phyloP scores from a whole-genome alignment of 92 coral and sea anemone genomes.

The Pocillopora meandrina region DNA sequence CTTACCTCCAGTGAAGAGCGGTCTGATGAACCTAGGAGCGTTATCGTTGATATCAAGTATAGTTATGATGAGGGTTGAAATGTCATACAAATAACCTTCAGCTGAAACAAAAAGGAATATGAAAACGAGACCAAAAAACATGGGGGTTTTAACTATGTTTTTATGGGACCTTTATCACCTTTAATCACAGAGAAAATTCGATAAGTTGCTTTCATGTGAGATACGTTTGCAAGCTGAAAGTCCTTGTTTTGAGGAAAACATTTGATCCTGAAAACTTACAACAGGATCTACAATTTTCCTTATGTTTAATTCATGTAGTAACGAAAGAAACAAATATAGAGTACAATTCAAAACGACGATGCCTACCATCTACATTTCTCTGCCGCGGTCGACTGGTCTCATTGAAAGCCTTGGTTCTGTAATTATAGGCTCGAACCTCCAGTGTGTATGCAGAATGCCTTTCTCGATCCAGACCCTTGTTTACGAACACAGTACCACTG shows the following conservation, averaged over 20 bases:
- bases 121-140: no score
- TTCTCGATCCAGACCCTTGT: slow-evolving; percentile 71
- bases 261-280: no score
- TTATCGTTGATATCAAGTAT: slow-evolving; percentile 86
- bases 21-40: slow-evolving; percentile 74
- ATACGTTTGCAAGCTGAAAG: no score
- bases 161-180: no score
- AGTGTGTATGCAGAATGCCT: slow-evolving; percentile 39
- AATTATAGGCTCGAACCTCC: slow-evolving; percentile 71
- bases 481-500: slow-evolving; percentile 63
- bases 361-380: slow-evolving; percentile 66
- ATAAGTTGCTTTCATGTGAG: no score
- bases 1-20: slow-evolving; percentile 89
- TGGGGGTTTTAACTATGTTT: no score
- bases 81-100: slow-evolving; percentile 73
- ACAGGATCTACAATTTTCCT: no score
- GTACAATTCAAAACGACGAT: neutral
- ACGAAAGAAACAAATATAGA: neutral
- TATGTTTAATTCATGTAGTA: no score
- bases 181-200: no score
- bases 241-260: no score
- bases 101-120: slow-evolving; percentile 26
- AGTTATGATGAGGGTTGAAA: slow-evolving; percentile 60
- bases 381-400: slow-evolving; percentile 38
- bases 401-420: slow-evolving; percentile 64